These are phyloP conservation scores for Anguilla pacifica DNA, from an alignment of 2,797 vertebrate genomes.

Conservation along the genomic window DNA sequence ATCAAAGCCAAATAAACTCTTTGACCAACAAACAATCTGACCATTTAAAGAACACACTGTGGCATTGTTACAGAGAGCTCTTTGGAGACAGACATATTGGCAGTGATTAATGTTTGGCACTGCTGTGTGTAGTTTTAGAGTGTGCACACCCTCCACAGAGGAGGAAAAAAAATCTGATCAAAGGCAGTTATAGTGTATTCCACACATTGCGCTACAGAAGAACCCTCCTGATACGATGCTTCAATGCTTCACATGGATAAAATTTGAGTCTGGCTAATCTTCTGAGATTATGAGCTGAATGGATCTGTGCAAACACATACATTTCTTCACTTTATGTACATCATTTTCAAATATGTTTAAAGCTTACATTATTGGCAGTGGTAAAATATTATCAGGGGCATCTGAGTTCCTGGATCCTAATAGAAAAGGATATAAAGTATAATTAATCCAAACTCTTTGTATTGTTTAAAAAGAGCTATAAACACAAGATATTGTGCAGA, in stretches of 20 bases:
- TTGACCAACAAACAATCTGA: conserved; percentile 21
- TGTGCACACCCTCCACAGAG: background rate
- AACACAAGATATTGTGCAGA: background rate
- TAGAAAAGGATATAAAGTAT: background rate
- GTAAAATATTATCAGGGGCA: background rate
- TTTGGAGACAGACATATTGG: conserved; percentile 8
- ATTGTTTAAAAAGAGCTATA: conserved; percentile 3
- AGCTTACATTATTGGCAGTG: background rate
- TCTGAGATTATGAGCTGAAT: background rate
- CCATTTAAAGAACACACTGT: conserved; percentile 20
- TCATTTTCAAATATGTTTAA: background rate
- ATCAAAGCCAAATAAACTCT: conserved; percentile 18
- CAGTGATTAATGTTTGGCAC: conserved; percentile 21
- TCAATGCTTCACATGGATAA: background rate
- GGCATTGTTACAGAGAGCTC: conserved; percentile 7
- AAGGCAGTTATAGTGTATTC: background rate
- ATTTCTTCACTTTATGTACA: background rate
- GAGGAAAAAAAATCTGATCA: background rate
- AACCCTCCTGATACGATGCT: background rate
- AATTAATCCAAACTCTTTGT: conserved; percentile 2
- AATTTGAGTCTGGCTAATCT: background rate
- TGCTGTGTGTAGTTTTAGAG: conserved; percentile 11
- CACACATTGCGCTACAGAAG: background rate
- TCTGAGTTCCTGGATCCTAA: background rate
- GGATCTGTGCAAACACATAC: background rate